Evolutionary conservation across 2,888 invertebrate species (phyloP), one percentile per base, ranked within the genome.

Genomic region (Thereva nobilitata): DNA sequence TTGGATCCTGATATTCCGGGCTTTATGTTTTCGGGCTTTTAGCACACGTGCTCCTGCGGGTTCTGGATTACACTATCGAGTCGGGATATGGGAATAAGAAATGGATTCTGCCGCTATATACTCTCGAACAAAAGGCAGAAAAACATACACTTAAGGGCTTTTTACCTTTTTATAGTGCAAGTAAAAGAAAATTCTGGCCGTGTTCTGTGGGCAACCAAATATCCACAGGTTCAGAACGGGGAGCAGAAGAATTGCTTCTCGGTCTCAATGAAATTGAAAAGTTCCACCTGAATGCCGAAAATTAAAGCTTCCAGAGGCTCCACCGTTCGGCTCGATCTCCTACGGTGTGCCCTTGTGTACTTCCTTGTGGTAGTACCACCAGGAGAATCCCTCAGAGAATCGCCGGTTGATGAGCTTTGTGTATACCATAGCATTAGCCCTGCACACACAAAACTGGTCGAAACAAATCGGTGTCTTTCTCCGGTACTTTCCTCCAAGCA

Each of bases 241-340:
- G 37, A 54, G 54, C 40, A 23, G 5, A 5, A 9, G 35, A 59
- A 47, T 34, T 4, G 38, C 12, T 7, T 12, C 38, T 47, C 49
- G 59, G 37, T 56, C 40, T 38, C 45, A 44, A 45, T 45, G 23
- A 45, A 42, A 45, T 57, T 57, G 59, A 42, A 59, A 59, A 49
- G 37, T 12, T 59, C 38, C 59, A 4, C 38, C 45, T 49, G 40
- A 49, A 59, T 59, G 38, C 49, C 23, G 12, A 47, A 23, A 59
- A 47, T 47, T 49, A 47, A 59, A 47, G 59, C 49, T 59, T 47
- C 59, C 47, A 47, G 47, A 38, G 47, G 47, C 47, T 59, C 49
- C 59, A 10, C 47, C 59, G 49, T 34, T 23, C 23, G 23, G 23
- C 23, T 23, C 23, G 23, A 23, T 23, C 23, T 23, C 23, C 23